Evolutionary conservation across 2,888 invertebrate genomes (phyloP).

Genomic region (Brachyptera putata): DNA sequence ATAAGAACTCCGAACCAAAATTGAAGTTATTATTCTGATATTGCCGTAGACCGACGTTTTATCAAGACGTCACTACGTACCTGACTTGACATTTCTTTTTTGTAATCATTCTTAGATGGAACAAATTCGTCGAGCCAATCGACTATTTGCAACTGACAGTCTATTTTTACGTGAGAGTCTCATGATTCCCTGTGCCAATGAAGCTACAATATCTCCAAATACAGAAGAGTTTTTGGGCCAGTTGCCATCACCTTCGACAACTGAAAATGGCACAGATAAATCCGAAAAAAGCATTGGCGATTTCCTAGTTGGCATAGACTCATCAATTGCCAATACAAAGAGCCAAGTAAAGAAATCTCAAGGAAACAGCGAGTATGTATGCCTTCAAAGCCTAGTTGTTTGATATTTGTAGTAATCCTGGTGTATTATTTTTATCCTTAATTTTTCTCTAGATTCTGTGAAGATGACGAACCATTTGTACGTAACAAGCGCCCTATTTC

Average conservation of each 20-base stretch:
- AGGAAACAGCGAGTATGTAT: constrained; percentile 76
- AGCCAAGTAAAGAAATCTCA: constrained; percentile 76
- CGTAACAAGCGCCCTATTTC: constrained; percentile 43
- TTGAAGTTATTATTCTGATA: no score
- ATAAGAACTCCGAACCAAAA: no score
- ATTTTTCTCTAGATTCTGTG: constrained; percentile 20
- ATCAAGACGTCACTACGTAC: no score
- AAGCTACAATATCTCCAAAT: constrained; percentile 47
- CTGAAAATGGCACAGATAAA: constrained; percentile 27
- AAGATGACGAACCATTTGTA: constrained; percentile 33
- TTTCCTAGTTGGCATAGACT: constrained; percentile 78
- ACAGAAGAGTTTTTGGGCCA: constrained; percentile 23
- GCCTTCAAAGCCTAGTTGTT: no score
- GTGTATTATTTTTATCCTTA: background rate
- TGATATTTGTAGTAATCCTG: no score
- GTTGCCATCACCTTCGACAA: constrained; percentile 12
- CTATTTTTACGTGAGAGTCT: constrained; percentile 85
- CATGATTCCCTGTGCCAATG: constrained; percentile 74
- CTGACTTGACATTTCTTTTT: no score
- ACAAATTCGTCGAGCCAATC: constrained; percentile 86
- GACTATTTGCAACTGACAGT: constrained; percentile 89
- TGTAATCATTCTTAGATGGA: constrained; percentile 84
- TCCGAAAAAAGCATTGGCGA: constrained; percentile 72
- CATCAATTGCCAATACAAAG: constrained; percentile 77
- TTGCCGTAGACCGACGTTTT: no score